Evolutionary conservation across 2,888 invertebrate species (phyloP).

Genomic region (Philhelius pedissequus): DNA sequence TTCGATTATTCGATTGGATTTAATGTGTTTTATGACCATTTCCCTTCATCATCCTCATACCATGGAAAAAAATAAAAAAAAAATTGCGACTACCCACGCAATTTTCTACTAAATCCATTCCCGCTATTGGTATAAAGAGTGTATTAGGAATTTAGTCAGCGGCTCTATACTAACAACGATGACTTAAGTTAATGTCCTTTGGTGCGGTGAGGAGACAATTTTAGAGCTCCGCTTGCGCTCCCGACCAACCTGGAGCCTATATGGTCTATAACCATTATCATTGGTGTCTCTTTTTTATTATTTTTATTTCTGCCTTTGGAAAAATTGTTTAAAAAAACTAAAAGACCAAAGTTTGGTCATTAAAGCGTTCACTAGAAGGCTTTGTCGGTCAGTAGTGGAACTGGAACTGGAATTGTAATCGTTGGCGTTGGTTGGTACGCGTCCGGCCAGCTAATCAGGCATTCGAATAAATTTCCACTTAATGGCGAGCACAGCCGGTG

Average conservation of each 20-base stretch:
- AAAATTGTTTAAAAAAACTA: constrained; percentile 47
- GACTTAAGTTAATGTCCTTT: constrained; percentile 57
- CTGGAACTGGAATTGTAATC: not conserved
- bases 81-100: constrained; percentile 63
- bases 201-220: constrained; percentile 48
- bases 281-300: constrained; percentile 24
- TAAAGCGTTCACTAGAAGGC: constrained; percentile 30
- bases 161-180: constrained; percentile 36
- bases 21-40: constrained; percentile 78
- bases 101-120: constrained; percentile 60
- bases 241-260: constrained; percentile 26
- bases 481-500: constrained; percentile 35
- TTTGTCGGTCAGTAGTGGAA: constrained; percentile 64
- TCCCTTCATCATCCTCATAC: not conserved
- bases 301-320: constrained; percentile 1
- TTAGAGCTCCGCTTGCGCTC: constrained; percentile 27
- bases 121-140: constrained; percentile 24
- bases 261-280: constrained; percentile 32
- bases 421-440: constrained; percentile 21
- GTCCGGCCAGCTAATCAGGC: constrained; percentile 54
- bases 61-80: not conserved
- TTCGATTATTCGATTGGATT: constrained; percentile 80
- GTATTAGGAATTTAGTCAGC: constrained; percentile 56
- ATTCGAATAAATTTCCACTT: constrained; percentile 67
- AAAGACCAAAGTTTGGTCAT: constrained; percentile 57